Base-by-base conservation (phyloP, 2,888 invertebrate species). In the Glyphotaelius pellucidus region DNA sequence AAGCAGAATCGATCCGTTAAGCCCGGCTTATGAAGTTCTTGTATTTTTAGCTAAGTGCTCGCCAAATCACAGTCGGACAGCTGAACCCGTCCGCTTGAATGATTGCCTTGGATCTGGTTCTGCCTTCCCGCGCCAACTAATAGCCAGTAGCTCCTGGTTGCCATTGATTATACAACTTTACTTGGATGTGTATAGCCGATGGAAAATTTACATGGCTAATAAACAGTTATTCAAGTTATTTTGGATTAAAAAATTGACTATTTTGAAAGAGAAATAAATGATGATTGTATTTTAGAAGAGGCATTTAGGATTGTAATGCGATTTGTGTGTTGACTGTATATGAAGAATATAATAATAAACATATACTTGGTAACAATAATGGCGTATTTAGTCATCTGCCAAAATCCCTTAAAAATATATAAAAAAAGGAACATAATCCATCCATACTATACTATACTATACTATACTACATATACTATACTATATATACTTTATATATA, bases 41-140 rank as follows among this genome's bases (percentile, higher is more conserved):
- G 38, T 47, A 80, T 90, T 81, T 90, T 90, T 90, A 90, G 81
- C 31, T 38, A 89, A 90, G 81, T 80, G 81, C 32, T n/a, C 31
- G 79, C 79, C 79, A 90, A 90, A 90, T 90, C 90, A 90, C 31
- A 86, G 86, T 30, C 35, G 67, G 90, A 90, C 90, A 90, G 85
- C 79, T n/a, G 84, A 67, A 79, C 79, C 67, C 30, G 85, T 38
- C 86, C 32, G 67, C 15, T 32, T 87, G 87, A 87, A 67, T 87
- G 87, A 67, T 87, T 87, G 89, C 35, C 89, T 80, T 25, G 19
- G 81, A 31, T 32, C 30, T 31, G 30, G 15, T n/a, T 31, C 31
- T 30, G 30, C 30, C 81, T n/a, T 81, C 32, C 81, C 3, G 9
- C 9, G 67, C 67, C 25, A 67, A 67, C 67, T 67, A n/a, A 67